Evolutionary conservation across 1,140 invertebrate genomes (phyloP).

Genomic region (Orchesella cincta): DNA sequence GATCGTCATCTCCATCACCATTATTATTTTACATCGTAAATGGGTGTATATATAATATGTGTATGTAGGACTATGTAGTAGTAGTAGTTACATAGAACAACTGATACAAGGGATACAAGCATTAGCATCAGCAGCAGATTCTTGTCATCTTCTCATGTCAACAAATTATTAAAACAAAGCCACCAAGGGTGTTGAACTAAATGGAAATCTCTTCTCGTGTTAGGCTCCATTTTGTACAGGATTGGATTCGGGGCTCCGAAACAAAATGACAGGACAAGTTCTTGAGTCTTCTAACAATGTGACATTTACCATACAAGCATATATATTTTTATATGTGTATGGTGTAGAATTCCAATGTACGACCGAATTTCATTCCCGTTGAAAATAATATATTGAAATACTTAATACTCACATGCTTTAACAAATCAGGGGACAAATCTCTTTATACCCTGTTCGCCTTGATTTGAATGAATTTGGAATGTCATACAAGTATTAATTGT

Average conservation of each 20-base stretch:
- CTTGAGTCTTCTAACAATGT: neutral
- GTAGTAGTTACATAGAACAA: neutral
- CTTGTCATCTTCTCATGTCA: conserved; percentile 3
- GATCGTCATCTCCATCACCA: conserved; percentile 8
- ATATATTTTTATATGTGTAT: too few species aligned
- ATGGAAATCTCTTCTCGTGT: neutral
- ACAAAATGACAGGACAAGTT: neutral
- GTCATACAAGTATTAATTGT: too few species aligned
- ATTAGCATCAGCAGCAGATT: neutral
- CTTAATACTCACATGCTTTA: too few species aligned
- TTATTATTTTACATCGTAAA: neutral
- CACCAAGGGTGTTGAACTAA: conserved; percentile 4
- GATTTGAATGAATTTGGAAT: too few species aligned
- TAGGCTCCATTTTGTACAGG: too few species aligned
- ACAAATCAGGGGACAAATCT: neutral
- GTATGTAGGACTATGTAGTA: neutral
- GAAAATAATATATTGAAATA: neutral
- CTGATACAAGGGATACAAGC: neutral
- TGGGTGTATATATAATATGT: neutral
- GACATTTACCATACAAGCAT: too few species aligned
- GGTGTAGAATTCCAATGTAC: too few species aligned
- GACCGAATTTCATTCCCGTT: neutral
- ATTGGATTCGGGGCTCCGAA: neutral
- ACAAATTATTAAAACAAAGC: conserved; percentile 24
- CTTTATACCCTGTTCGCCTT: neutral